Evolutionary conservation across 2,797 vertebrate genomes (phyloP), one percentile per base, ranked within the genome.

Genomic region (Babyrousa celebensis): DNA sequence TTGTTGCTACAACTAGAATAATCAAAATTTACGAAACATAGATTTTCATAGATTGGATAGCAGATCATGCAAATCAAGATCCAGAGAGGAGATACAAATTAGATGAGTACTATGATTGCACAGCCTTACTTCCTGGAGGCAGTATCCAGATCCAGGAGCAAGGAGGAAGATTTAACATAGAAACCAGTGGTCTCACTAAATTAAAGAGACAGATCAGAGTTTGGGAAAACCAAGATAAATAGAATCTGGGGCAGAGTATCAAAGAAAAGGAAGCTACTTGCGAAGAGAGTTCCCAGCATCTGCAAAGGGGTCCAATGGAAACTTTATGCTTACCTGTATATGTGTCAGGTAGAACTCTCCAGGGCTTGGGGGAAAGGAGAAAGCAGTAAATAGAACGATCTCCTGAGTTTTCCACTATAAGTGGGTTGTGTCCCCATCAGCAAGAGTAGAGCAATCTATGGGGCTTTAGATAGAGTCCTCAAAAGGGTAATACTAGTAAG

Each of bases 381-480:
- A 87, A 80, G 7, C 20, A 85, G 48, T 54, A 77, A 16, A 48
- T 27, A 65, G 43, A 67, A 36, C 23, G 43, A 9, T 52, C 65
- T 72, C 86, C 15, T 74, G 16, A 52, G 29, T 36, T 88, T 79
- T 70, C 65, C 16, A 58, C 36, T 60, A 12, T 29, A 12, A 63
- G 52, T 20, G 52, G 54, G 72, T 82, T 90, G 18, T 87, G 16
- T 78, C 72, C 29, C 54, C 36, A 27, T 1, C 10, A 90, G 29
- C 27, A 91, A 82, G 23, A 84, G 54, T 93, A 56, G 29, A 95
- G n/a, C 70, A 12, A 86, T 27, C 63, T 32, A 80, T 5, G 88
- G n/a, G 6, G 21, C 9, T 36, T 62, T 43, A n/a, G 21, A 63
- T 83, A 74, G 1, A 18, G 29, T 16, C 48, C 63, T 84, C 65